A percentile compares a stretch with the other conserved stretches of the same genome.
These are phyloP conservation scores for Porites lutea DNA, from an alignment of 64 coral and sea anemone species.

Conservation along the genomic window DNA sequence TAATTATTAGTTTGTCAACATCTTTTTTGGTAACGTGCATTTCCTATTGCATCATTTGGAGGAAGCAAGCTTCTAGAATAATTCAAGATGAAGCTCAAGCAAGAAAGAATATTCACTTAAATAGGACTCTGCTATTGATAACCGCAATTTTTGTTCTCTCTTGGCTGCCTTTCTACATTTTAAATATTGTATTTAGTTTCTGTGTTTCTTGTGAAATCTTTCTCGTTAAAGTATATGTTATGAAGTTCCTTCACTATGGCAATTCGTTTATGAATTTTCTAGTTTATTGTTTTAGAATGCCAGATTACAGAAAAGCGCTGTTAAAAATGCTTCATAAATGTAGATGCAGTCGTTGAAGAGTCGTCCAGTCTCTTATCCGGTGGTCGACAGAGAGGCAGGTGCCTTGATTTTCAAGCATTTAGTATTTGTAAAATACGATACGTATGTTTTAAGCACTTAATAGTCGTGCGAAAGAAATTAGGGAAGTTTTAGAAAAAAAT, in stretches of 20 bases:
- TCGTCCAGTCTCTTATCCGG: too few relatives aligned
- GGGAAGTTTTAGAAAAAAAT: too few relatives aligned
- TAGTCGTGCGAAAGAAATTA: too few relatives aligned
- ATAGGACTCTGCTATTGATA: neutral
- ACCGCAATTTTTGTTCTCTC: slow-evolving; percentile 28
- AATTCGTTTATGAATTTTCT: slow-evolving; percentile 43
- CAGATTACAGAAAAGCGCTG: slow-evolving; percentile 24
- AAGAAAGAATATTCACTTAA: neutral
- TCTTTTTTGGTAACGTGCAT: neutral
- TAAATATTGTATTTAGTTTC: neutral
- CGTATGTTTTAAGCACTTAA: too few relatives aligned
- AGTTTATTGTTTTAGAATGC: slow-evolving; percentile 32
- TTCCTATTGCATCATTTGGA: slow-evolving; percentile 19
- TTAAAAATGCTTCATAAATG: neutral
- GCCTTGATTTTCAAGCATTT: too few relatives aligned
- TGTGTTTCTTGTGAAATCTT: neutral
- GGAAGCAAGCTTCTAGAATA: neutral
- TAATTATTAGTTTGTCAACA: neutral
- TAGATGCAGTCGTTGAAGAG: too few relatives aligned
- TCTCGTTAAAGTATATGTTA: neutral
- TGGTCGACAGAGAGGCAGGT: too few relatives aligned
- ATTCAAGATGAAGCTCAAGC: neutral
- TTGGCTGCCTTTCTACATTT: slow-evolving; percentile 34
- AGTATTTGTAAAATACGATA: too few relatives aligned
- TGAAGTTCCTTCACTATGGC: slow-evolving; percentile 31